These are phyloP conservation scores for Acinonyx jubatus DNA, from an alignment of 2,113 vertebrate species.

Conservation along the genomic window DNA sequence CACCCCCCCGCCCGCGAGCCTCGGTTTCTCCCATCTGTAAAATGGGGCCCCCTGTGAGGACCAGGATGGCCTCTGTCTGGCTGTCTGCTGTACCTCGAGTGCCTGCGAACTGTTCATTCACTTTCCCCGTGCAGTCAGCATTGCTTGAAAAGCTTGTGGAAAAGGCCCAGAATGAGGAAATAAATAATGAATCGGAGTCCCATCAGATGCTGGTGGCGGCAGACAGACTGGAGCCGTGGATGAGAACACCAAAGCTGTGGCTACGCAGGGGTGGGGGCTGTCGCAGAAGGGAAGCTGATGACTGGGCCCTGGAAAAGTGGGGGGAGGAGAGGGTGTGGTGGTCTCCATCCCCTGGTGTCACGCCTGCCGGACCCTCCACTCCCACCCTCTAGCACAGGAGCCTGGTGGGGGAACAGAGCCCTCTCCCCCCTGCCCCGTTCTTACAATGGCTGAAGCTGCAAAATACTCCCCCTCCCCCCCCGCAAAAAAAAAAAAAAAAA, in stretches of 20 bases:
- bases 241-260: conserved; percentile 38
- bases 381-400: background rate
- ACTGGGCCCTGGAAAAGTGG: background rate
- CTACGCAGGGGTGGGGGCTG: background rate
- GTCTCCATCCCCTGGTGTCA: background rate
- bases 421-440: background rate
- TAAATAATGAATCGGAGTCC: conserved; percentile 60
- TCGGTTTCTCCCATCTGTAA: conserved; percentile 54
- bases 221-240: conserved; percentile 71
- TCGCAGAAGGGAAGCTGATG: background rate
- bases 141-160: background rate
- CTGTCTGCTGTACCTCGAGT: background rate
- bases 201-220: conserved; percentile 37
- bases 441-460: background rate
- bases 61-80: background rate
- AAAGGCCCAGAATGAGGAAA: conserved; percentile 60
- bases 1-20: background rate
- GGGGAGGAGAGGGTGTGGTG: background rate
- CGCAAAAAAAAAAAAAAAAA: too few species aligned
- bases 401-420: background rate
- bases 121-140: background rate
- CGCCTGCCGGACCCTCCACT: background rate
- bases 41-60: background rate
- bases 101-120: background rate
- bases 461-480: background rate